Evolutionary conservation across 35 echinoderm and acorn worm species (phyloP), one percentile per base, ranked within the genome.

Genomic region (Nesometra sesokonis): DNA sequence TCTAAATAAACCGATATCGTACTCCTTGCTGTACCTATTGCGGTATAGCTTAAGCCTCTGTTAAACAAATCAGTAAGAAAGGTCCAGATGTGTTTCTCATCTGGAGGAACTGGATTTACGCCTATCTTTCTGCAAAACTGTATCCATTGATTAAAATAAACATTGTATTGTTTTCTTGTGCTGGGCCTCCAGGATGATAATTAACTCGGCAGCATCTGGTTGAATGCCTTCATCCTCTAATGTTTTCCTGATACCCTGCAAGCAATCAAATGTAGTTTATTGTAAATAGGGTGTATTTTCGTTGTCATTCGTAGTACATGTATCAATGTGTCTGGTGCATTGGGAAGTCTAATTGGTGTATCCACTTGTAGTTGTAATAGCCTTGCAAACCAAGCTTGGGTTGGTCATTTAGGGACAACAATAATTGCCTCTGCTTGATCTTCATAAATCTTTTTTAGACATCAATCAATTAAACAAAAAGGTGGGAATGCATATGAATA

Each of bases 401-500:
- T 80, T 33, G 79, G 32, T 27, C 79, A 80, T 34, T 15, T 36
- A 3, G 79, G 79, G 7, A 80, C 79, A 32, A 80, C 32, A 32
- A 80, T 8, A 4, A 33, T 80, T 9, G 13, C 79, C 31, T 80
- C 35, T 80, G 79, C 79, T 33, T 23, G 5, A n/a, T 80, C 79
- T 3, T 7, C 0, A 2, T 0, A n/a, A n/a, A 32, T 11, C 13
- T 80, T 36, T 80, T 80, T n/a, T 31, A 80, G 11, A 15, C 32
- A 33, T 17, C 79, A 32, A 34, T 33, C 32, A 5, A 78, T 29
- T 32, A 80, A 0, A 80, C 79, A 11, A 31, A 83, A 83, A 11
- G 81, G 31, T 7, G 87, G 87, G 27, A 89, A 89, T 30, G 87
- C 87, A 84, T 89, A 89, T 8, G 84, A 84, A 31, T 80, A 4